Percentiles rank a stretch among this genome's conserved stretches.
These are phyloP conservation scores for Xenopus petersii DNA, from an alignment of 2,797 vertebrate genomes.

Conservation along the genomic window DNA sequence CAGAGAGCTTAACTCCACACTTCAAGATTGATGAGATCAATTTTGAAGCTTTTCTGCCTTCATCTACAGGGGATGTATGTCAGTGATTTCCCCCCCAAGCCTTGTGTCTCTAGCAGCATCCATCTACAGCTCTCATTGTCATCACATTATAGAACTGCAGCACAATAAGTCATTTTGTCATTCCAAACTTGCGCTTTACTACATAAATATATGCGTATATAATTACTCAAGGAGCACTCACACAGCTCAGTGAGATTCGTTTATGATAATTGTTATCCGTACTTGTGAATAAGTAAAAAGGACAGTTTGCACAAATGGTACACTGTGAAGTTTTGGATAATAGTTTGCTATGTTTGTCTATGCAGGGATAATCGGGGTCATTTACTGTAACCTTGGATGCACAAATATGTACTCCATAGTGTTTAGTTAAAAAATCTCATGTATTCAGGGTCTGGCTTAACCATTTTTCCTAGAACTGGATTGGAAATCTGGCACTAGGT, in stretches of 20 bases:
- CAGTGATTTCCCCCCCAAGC: conserved; percentile 50
- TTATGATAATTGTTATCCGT: background rate
- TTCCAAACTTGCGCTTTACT: conserved; percentile 36
- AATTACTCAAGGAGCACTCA: background rate
- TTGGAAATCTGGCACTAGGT: too few relatives aligned
- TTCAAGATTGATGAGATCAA: conserved; percentile 58
- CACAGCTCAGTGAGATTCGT: background rate
- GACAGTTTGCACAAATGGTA: background rate
- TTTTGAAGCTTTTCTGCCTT: conserved; percentile 60
- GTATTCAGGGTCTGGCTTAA: too few relatives aligned
- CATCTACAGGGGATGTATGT: conserved; percentile 48
- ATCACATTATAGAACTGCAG: conserved; percentile 50
- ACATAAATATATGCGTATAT: background rate
- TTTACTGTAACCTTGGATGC: too few relatives aligned
- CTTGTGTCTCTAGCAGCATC: conserved; percentile 53
- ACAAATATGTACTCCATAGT: too few relatives aligned
- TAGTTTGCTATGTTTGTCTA: too few relatives aligned
- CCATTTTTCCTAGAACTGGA: too few relatives aligned
- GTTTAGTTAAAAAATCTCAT: too few relatives aligned
- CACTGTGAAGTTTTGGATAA: background rate
- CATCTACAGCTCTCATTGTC: conserved; percentile 50
- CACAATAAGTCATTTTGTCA: conserved; percentile 52
- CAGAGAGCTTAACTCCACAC: conserved; percentile 42
- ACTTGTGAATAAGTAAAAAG: background rate
- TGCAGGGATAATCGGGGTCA: too few relatives aligned